A percentile compares a stretch with the other conserved stretches of the same genome.
phyloP scores from a whole-genome alignment of 2,797 vertebrate species.

The Heteromormyrus szaboi region DNA sequence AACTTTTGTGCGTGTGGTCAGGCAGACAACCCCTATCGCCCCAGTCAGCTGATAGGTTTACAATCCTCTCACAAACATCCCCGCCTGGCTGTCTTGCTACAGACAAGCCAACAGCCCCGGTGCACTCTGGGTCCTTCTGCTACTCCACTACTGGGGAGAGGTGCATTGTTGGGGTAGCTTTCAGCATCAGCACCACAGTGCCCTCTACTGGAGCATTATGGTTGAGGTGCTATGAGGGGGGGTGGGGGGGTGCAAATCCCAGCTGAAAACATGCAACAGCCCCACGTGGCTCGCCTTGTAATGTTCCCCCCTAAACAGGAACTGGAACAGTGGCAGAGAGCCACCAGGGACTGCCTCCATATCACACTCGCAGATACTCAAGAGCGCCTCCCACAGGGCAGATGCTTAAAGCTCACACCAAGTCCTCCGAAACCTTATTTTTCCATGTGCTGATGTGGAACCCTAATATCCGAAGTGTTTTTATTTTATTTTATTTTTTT shows the following conservation, averaged over 20 bases:
- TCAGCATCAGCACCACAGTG: background rate
- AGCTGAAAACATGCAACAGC: background rate
- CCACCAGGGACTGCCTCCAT: background rate
- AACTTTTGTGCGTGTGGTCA: background rate
- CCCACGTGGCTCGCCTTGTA: background rate
- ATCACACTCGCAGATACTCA: background rate
- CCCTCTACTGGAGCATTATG: background rate
- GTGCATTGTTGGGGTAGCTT: background rate
- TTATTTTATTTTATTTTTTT: background rate
- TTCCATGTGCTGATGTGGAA: background rate
- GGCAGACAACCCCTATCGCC: background rate
- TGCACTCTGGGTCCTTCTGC: background rate
- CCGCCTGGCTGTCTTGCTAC: background rate
- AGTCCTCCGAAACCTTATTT: background rate
- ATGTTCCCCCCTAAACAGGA: background rate
- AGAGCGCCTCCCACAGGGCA: background rate
- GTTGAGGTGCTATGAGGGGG: background rate
- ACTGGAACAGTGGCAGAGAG: background rate
- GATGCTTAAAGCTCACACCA: background rate
- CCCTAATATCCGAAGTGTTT: constrained; percentile 7
- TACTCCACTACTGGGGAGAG: background rate
- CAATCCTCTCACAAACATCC: background rate
- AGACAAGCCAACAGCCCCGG: background rate
- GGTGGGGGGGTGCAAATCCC: background rate
- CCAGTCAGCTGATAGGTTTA: background rate